A percentile compares a stretch with the other conserved stretches of the same genome.
phyloP scores from a whole-genome alignment of 2,888 invertebrate species.

The Lithodes maja region DNA sequence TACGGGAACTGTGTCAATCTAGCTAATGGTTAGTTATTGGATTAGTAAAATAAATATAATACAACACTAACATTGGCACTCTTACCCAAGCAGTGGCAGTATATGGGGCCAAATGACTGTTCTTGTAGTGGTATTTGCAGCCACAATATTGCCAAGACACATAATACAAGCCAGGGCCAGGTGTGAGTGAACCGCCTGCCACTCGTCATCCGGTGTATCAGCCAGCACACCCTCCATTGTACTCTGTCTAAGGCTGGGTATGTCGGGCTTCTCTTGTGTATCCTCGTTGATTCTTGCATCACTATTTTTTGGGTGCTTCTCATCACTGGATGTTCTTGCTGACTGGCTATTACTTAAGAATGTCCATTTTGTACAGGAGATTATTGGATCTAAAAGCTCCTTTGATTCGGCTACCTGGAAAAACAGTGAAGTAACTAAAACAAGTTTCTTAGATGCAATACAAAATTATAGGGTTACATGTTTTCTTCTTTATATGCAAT shows the following conservation, averaged over 20 bases:
- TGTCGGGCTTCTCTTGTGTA: no score
- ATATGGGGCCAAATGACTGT: conserved; percentile 50
- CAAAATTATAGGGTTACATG: no score
- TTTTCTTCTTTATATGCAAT: no score
- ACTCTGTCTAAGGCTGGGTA: not conserved
- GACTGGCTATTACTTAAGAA: not conserved
- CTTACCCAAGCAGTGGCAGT: conserved; percentile 30
- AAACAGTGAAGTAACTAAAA: not conserved
- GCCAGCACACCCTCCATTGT: not conserved
- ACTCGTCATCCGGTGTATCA: not conserved
- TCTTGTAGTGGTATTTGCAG: conserved; percentile 49
- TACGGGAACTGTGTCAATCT: no score
- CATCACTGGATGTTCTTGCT: not conserved
- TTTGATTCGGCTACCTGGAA: conserved; percentile 36
- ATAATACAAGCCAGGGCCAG: conserved; percentile 46
- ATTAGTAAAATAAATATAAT: not conserved
- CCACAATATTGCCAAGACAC: conserved; percentile 55
- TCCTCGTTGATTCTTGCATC: not conserved
- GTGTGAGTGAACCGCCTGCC: conserved; percentile 11
- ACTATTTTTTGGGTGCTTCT: not conserved
- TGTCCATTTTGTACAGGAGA: conserved; percentile 39
- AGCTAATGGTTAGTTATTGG: no score
- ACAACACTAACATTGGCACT: not conserved
- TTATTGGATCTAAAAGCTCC: conserved; percentile 33
- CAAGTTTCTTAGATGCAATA: no score